Conservation (phyloP, 2,888 invertebrate species). For the Drosophila parthenogenetica region DNA sequence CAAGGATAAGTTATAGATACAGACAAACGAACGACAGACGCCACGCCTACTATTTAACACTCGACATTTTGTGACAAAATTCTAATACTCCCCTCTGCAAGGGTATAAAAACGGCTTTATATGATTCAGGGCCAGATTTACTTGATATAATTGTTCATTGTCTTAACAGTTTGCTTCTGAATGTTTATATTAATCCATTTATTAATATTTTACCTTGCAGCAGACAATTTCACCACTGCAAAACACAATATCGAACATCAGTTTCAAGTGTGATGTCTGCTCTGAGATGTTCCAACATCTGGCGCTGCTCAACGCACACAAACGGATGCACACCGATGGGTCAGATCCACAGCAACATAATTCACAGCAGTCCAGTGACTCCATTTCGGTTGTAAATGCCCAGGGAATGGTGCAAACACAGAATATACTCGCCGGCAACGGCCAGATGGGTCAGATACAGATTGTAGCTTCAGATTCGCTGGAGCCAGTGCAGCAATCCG, state of each 20-base stretch:
- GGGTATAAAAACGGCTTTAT: neutral
- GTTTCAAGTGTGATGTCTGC: slow-evolving; percentile 95
- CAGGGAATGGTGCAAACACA: slow-evolving; percentile 85
- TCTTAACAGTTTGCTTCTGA: neutral
- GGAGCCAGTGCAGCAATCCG: slow-evolving; percentile 70
- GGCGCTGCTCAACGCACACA: slow-evolving; percentile 93
- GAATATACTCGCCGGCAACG: slow-evolving; percentile 84
- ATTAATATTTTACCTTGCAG: neutral
- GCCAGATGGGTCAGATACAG: slow-evolving; percentile 87
- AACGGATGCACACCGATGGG: slow-evolving; percentile 90
- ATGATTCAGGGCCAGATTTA: neutral
- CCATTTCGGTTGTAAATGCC: slow-evolving; percentile 87
- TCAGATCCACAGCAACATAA: slow-evolving; percentile 83
- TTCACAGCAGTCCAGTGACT: slow-evolving; percentile 75
- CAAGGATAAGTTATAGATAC: neutral
- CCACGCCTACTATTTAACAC: too few relatives aligned
- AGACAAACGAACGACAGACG: neutral
- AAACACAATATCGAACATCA: slow-evolving; percentile 92
- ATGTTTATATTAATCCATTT: neutral
- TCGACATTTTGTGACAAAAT: too few relatives aligned
- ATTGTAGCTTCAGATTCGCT: slow-evolving; percentile 86
- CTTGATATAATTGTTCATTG: neutral
- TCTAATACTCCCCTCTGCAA: neutral
- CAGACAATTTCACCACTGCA: slow-evolving; percentile 84
- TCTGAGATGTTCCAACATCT: slow-evolving; percentile 94